Percentiles rank a stretch among this genome's conserved stretches.
phyloP scores from a whole-genome alignment of 1,140 invertebrate genomes.

The Mycetomoellerius zeteki region DNA sequence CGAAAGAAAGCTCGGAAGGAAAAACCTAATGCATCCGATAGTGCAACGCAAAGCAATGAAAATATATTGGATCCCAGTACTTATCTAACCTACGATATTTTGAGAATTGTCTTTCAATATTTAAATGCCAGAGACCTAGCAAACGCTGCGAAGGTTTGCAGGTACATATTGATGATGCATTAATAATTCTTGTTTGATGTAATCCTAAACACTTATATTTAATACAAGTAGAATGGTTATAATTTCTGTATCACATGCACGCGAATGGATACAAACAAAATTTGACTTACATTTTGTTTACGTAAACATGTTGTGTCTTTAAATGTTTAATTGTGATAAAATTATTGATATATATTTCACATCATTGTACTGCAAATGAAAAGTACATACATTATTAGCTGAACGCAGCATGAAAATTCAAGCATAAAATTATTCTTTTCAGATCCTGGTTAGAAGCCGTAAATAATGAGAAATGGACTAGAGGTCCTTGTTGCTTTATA shows the following conservation, averaged over 20 bases:
- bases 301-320: background rate
- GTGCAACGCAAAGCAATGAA: background rate
- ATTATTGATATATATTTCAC: conserved; percentile 2
- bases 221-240: background rate
- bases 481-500: conserved; percentile 59
- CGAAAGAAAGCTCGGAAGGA: conserved; percentile 30
- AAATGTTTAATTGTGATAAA: background rate
- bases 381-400: background rate
- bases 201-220: background rate
- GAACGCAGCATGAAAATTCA: background rate
- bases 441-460: conserved; percentile 81
- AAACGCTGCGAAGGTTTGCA: conserved; percentile 80
- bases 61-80: background rate
- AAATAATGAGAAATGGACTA: conserved; percentile 69
- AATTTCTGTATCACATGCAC: background rate
- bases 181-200: background rate
- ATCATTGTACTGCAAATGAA: background rate
- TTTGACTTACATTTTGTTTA: background rate
- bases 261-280: background rate
- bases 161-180: conserved; percentile 69
- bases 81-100: conserved; percentile 81
- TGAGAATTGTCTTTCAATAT: conserved; percentile 82
- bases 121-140: conserved; percentile 79
- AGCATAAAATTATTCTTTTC: conserved; percentile 37
- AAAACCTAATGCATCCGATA: background rate